Evolutionary conservation across 2,888 invertebrate species (phyloP).

Genomic region (Diploptera punctata): DNA sequence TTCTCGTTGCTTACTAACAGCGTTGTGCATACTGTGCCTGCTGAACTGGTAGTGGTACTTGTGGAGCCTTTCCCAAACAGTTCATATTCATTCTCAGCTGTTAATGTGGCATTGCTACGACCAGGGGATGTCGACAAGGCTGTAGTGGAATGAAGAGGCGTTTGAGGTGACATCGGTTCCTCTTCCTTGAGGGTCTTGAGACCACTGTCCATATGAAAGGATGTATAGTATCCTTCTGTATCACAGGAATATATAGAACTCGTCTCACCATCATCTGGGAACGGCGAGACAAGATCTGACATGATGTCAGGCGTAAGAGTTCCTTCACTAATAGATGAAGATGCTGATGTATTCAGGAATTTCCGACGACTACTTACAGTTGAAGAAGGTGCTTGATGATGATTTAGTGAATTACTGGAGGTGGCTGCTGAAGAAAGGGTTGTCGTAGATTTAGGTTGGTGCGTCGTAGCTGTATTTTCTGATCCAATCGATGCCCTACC

Average conservation of each 20-base stretch:
- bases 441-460: conserved; percentile 72
- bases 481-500: conserved; percentile 86
- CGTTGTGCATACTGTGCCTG: conserved; percentile 88
- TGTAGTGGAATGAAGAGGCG: conserved; percentile 74
- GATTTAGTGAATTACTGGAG: conserved; percentile 73
- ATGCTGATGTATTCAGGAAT: conserved; percentile 76
- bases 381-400: conserved; percentile 68
- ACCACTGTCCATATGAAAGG: conserved; percentile 96
- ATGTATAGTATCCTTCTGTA: conserved; percentile 97
- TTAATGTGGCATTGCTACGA: conserved; percentile 65
- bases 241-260: conserved; percentile 95
- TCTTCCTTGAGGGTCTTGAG: conserved; percentile 83
- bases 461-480: conserved; percentile 57
- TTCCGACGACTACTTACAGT: conserved; percentile 72
- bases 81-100: conserved; percentile 89
- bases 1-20: conserved; percentile 70
- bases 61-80: conserved; percentile 85
- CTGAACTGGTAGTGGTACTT: conserved; percentile 89
- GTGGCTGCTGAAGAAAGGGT: conserved; percentile 59
- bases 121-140: conserved; percentile 69
- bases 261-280: conserved; percentile 39
- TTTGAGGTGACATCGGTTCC: conserved; percentile 69
- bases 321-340: conserved; percentile 68
- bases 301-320: conserved; percentile 42
- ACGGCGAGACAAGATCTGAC: conserved; percentile 7